Base-by-base conservation (phyloP, 2,888 invertebrate species). In the Chirona hameri region DNA sequence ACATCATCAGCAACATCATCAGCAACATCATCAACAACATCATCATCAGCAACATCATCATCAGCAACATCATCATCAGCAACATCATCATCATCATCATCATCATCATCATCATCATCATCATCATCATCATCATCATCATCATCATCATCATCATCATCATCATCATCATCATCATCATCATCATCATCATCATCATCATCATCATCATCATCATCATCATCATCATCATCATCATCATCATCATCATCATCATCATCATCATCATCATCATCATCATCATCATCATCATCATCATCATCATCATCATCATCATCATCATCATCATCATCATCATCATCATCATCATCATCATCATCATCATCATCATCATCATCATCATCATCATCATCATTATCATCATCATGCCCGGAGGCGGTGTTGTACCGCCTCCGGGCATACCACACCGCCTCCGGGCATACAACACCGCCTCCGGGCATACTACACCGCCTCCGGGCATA, bases 31-130 rank as follows among this genome's bases (percentile, higher is more conserved):
- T n/a, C n/a, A n/a, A n/a, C n/a, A n/a, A n/a, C n/a, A n/a, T n/a
- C n/a, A n/a, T n/a, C n/a, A n/a, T n/a, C n/a, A n/a, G n/a, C n/a
- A n/a, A n/a, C n/a, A n/a, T n/a, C n/a, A n/a, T n/a, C n/a, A n/a
- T n/a, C n/a, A n/a, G n/a, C n/a, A n/a, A n/a, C n/a, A n/a, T n/a
- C n/a, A n/a, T n/a, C n/a, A n/a, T n/a, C n/a, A n/a, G n/a, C n/a
- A n/a, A n/a, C n/a, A n/a, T n/a, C n/a, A n/a, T n/a, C n/a, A n/a
- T n/a, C n/a, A n/a, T n/a, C n/a, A n/a, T n/a, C n/a, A 65, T 65
- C 65, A 65, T 65, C 65, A 65, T 65, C 65, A 65, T 65, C 65
- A 65, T 65, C 65, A 65, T 65, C 65, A 65, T 65, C 65, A 65
- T 65, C 65, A 65, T 65, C 65, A 65, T 65, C 65, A 65, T 65